Percentiles rank a stretch among this genome's conserved stretches.
Conservation (phyloP, 2,888 invertebrate genomes). For the Pollenia angustigena region DNA sequence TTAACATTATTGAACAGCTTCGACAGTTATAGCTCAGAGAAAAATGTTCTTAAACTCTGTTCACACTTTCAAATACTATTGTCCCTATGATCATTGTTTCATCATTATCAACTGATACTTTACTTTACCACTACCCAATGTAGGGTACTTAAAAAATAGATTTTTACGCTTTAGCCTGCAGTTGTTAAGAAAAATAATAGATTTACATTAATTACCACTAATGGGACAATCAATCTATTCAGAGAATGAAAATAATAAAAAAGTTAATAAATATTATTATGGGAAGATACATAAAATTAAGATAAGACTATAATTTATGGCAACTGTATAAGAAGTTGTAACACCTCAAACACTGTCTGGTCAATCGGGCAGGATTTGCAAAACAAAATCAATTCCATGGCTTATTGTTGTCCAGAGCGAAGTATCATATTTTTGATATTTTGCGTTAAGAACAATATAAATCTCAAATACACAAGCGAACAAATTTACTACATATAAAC, state of each 20-base stretch:
- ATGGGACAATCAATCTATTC: constrained; percentile 70
- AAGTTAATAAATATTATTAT: constrained; percentile 46
- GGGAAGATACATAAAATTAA: constrained; percentile 70
- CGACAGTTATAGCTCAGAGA: too few species aligned
- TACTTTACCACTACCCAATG: neutral
- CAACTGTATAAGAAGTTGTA: neutral
- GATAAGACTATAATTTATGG: constrained; percentile 66
- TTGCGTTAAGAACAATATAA: neutral
- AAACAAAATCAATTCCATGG: neutral
- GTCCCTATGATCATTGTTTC: too few species aligned
- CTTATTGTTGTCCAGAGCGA: neutral
- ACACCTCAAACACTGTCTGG: constrained; percentile 16
- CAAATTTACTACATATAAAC: neutral
- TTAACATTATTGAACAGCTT: too few species aligned
- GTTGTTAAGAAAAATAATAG: constrained; percentile 33
- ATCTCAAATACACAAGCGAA: neutral
- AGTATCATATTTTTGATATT: neutral
- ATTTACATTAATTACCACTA: constrained; percentile 70
- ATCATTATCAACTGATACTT: neutral
- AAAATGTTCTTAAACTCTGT: too few species aligned
- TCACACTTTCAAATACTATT: too few species aligned
- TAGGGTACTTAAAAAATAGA: constrained; percentile 15
- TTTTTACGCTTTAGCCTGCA: constrained; percentile 33
- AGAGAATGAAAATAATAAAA: constrained; percentile 7
- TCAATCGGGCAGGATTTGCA: constrained; percentile 12